Evolutionary conservation across 2,797 vertebrate species (phyloP).

Genomic region (Cetoscarus ocellatus): DNA sequence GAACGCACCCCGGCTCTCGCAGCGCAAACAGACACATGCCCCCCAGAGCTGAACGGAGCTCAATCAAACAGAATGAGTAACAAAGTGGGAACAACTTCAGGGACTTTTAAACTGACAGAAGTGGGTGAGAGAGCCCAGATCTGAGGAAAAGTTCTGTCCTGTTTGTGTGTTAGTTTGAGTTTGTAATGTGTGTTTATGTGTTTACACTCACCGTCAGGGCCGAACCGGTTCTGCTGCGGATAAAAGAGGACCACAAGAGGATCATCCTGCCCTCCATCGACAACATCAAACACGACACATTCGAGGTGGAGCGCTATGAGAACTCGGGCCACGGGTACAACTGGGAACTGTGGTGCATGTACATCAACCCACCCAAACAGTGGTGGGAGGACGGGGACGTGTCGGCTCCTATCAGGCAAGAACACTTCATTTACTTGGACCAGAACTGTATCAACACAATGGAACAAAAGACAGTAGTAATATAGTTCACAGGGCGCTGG

Average conservation of each 20-base stretch:
- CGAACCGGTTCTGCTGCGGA: constrained; percentile 93
- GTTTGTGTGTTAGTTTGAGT: constrained; percentile 1
- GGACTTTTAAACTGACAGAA: constrained; percentile 38
- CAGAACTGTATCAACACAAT: neutral
- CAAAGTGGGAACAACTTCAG: constrained; percentile 37
- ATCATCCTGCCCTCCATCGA: constrained; percentile 97
- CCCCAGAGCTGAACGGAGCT: constrained; percentile 38
- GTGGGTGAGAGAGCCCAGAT: constrained; percentile 26
- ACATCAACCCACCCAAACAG: constrained; percentile 95
- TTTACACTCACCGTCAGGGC: constrained; percentile 83
- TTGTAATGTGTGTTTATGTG: constrained; percentile 18
- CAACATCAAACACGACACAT: constrained; percentile 97
- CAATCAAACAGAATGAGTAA: constrained; percentile 66
- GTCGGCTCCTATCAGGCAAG: constrained; percentile 94
- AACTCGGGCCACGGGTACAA: constrained; percentile 96
- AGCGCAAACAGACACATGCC: constrained; percentile 41
- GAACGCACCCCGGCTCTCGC: constrained; percentile 30
- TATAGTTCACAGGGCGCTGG: too few species aligned
- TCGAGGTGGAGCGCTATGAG: constrained; percentile 95
- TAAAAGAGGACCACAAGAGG: constrained; percentile 93
- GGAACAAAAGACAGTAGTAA: too few species aligned
- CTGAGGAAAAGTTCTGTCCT: constrained; percentile 18
- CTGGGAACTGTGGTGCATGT: constrained; percentile 99
- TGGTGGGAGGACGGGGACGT: constrained; percentile 97
- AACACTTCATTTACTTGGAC: neutral